phyloP scores from a whole-genome alignment of 1,140 invertebrate species.

The Ostrea edulis region DNA sequence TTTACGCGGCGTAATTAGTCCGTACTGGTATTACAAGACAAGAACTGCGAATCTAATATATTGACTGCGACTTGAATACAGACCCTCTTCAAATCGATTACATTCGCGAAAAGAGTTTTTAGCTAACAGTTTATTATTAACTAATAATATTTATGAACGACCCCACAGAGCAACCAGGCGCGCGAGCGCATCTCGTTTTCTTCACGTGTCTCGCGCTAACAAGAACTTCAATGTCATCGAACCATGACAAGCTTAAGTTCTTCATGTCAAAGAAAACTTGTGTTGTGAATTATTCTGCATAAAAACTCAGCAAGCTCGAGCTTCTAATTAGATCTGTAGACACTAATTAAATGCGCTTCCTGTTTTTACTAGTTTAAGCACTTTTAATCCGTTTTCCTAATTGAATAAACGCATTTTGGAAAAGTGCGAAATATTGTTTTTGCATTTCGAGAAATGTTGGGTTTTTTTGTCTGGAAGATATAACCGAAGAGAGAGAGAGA shows the following conservation, averaged over 20 bases:
- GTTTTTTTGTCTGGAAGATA: background rate
- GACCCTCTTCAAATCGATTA: constrained; percentile 32
- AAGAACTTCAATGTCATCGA: constrained; percentile 27
- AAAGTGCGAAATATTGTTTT: constrained; percentile 36
- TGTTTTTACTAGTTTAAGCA: constrained; percentile 27
- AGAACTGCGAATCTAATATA: constrained; percentile 35
- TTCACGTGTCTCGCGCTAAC: constrained; percentile 24
- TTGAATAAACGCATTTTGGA: constrained; percentile 35
- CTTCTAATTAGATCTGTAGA: constrained; percentile 25
- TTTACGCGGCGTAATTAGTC: constrained; percentile 10
- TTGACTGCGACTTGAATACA: constrained; percentile 12
- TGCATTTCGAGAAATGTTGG: background rate
- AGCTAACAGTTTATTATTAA: constrained; percentile 36
- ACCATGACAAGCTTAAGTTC: constrained; percentile 25
- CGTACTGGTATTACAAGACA: constrained; percentile 10
- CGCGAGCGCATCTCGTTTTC: constrained; percentile 2
- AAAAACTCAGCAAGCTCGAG: background rate
- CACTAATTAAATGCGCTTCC: constrained; percentile 29
- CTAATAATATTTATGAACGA: constrained; percentile 31
- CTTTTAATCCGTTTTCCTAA: constrained; percentile 28
- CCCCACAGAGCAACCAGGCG: constrained; percentile 7
- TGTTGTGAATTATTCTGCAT: constrained; percentile 8
- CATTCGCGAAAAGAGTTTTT: constrained; percentile 10
- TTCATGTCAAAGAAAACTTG: constrained; percentile 29
- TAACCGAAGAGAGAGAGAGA: constrained; percentile 8